These are phyloP conservation scores for Drosophila subobscura DNA, from an alignment of 1,140 invertebrate species.

Conservation along the genomic window DNA sequence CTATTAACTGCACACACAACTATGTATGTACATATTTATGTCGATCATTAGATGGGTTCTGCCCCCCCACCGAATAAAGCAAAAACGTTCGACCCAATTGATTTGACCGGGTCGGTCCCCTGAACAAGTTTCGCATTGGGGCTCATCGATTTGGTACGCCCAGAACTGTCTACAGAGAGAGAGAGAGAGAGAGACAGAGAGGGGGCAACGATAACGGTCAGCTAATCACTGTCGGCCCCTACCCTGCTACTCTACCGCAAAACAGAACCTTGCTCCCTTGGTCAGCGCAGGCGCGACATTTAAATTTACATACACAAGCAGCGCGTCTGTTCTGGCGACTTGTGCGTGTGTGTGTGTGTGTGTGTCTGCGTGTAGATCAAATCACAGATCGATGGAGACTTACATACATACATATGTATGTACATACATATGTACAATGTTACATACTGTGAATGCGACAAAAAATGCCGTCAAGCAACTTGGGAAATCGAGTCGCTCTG, in stretches of 20 bases:
- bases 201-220: too few relatives aligned
- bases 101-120: too few relatives aligned
- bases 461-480: conserved; percentile 61
- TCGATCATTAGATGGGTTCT: too few relatives aligned
- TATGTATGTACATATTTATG: too few relatives aligned
- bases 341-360: conserved; percentile 1
- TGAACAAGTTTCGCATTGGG: too few relatives aligned
- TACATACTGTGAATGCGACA: conserved; percentile 14
- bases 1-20: too few relatives aligned
- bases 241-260: neutral
- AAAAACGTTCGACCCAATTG: too few relatives aligned
- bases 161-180: too few relatives aligned
- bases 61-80: too few relatives aligned
- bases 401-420: neutral
- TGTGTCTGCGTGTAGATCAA: conserved; percentile 43
- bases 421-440: neutral
- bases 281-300: conserved; percentile 5
- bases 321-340: neutral
- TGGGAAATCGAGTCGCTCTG: conserved; percentile 38
- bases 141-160: too few relatives aligned
- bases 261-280: conserved; percentile 6
- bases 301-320: neutral
- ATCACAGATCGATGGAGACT: conserved; percentile 36
- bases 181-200: too few relatives aligned
- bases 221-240: too few relatives aligned